A percentile compares a stretch with the other conserved stretches of the same genome.
phyloP scores from a whole-genome alignment of 30 jellyfish, hydroid and myxozoan genomes.

The Cassiopea andromeda region DNA sequence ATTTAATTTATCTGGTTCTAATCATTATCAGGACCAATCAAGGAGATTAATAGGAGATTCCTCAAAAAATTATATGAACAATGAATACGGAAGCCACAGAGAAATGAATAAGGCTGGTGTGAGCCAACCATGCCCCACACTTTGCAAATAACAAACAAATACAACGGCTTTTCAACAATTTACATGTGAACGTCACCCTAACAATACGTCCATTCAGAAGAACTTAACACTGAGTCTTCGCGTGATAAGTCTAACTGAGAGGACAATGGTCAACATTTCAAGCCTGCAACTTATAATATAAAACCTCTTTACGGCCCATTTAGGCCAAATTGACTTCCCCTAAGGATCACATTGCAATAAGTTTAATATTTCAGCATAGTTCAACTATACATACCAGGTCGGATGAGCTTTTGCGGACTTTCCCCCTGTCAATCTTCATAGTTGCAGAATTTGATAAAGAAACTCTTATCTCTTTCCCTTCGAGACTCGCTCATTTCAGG shows the following conservation, averaged over 20 bases:
- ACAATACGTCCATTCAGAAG: no score
- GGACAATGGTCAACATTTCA: background rate
- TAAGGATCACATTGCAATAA: background rate
- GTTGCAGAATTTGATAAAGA: background rate
- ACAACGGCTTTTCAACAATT: no score
- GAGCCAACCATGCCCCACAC: no score
- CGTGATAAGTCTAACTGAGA: background rate
- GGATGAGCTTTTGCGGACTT: conserved; percentile 88
- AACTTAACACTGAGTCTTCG: background rate
- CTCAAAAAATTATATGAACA: no score
- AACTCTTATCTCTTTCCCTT: background rate
- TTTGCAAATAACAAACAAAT: no score
- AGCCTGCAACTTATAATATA: no score
- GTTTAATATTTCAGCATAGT: background rate
- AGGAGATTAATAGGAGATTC: no score
- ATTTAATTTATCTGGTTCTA: no score
- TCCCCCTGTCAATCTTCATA: conserved; percentile 93
- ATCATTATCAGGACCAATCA: no score
- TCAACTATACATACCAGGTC: conserved; percentile 81
- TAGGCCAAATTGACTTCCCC: background rate
- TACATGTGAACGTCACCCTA: no score
- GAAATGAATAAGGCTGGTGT: no score
- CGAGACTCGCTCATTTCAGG: conserved; percentile 7
- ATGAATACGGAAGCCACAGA: no score
- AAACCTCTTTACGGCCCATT: background rate